These are phyloP conservation scores for Noctua comes DNA, from an alignment of 2,888 invertebrate genomes.

Conservation along the genomic window DNA sequence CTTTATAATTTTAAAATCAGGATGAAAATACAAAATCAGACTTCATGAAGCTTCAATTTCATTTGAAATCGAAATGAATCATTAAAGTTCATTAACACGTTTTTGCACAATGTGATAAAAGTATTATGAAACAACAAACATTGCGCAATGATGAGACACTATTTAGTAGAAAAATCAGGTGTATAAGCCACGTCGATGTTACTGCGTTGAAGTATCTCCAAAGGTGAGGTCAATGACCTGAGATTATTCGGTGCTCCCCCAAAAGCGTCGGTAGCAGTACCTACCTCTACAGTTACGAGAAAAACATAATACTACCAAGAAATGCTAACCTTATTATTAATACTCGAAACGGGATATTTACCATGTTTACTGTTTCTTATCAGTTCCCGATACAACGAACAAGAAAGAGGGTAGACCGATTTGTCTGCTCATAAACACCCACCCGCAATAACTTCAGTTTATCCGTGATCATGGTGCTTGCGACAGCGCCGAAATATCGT, in stretches of 20 bases:
- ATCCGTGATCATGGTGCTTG: too few species aligned
- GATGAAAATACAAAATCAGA: neutral
- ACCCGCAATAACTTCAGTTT: too few species aligned
- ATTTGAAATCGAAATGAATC: neutral
- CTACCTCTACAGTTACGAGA: conserved; percentile 4
- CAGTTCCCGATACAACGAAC: too few species aligned
- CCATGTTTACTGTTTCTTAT: too few species aligned
- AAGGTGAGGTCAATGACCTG: neutral
- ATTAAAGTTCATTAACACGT: neutral
- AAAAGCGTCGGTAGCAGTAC: conserved; percentile 3
- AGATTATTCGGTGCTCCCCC: neutral
- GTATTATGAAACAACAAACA: neutral
- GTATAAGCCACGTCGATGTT: too few species aligned
- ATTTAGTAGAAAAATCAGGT: neutral
- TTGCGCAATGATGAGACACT: neutral
- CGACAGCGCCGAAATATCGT: too few species aligned
- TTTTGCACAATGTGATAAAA: neutral
- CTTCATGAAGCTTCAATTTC: neutral
- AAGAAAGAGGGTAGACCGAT: too few species aligned
- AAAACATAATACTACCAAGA: neutral
- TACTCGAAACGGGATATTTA: too few species aligned
- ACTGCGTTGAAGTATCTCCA: neutral
- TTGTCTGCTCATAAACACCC: too few species aligned
- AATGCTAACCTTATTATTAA: neutral
- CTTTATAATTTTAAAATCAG: neutral